phyloP scores from a whole-genome alignment of 2,888 invertebrate genomes.

The Synanthedon myopaeformis region DNA sequence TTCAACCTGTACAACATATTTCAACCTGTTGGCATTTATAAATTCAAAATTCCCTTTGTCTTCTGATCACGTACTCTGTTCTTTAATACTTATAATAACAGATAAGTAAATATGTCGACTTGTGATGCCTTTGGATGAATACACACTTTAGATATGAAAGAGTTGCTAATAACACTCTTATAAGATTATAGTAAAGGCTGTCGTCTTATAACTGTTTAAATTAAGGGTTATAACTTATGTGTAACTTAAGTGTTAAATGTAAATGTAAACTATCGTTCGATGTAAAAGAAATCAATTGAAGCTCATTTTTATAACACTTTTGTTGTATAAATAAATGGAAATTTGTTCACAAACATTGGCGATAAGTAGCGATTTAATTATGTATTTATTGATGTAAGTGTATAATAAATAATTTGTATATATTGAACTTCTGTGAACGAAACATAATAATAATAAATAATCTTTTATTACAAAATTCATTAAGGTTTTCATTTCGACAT shows the following conservation, averaged over 20 bases:
- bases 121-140: no score
- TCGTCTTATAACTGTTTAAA: not conserved
- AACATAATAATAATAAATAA: slow-evolving; percentile 55
- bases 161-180: no score
- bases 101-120: no score
- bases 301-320: slow-evolving; percentile 50
- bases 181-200: no score
- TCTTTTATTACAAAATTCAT: slow-evolving; percentile 60
- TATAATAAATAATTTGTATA: slow-evolving; percentile 64
- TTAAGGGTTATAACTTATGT: not conserved
- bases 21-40: no score
- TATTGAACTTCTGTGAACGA: slow-evolving; percentile 65
- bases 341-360: slow-evolving; percentile 35
- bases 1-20: no score
- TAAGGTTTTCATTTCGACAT: slow-evolving; percentile 48
- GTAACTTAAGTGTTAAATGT: not conserved
- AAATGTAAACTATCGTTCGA: slow-evolving; percentile 27
- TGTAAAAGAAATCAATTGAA: slow-evolving; percentile 24
- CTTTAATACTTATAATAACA: no score
- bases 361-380: slow-evolving; percentile 39
- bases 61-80: no score
- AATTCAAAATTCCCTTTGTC: no score
- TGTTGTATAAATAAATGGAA: slow-evolving; percentile 38
- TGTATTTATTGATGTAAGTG: slow-evolving; percentile 63
- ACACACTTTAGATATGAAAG: no score